Evolutionary conservation across 2,888 invertebrate species (phyloP).

Genomic region (Aporophyla lueneburgensis): DNA sequence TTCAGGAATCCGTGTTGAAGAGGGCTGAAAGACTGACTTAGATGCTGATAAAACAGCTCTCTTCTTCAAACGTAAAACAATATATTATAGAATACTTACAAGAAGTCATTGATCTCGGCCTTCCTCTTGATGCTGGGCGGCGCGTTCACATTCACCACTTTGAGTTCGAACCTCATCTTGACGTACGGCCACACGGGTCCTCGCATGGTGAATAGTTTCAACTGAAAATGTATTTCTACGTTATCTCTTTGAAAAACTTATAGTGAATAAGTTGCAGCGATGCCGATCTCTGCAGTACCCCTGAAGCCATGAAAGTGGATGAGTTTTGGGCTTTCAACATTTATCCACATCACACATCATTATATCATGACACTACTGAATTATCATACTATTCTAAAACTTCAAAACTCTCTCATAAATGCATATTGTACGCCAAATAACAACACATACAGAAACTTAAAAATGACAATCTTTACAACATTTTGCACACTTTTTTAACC

Average conservation of each 20-base stretch:
- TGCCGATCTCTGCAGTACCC: too few species aligned
- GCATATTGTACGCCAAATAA: not conserved
- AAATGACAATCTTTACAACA: not conserved
- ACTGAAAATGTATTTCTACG: conserved; percentile 69
- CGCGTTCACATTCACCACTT: conserved; percentile 92
- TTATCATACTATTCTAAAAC: too few species aligned
- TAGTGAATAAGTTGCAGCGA: too few species aligned
- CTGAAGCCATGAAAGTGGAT: too few species aligned
- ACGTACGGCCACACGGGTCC: conserved; percentile 94
- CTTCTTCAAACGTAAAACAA: not conserved
- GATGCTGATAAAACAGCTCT: too few species aligned
- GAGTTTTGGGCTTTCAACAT: too few species aligned
- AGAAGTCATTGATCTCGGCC: conserved; percentile 91
- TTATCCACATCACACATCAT: too few species aligned
- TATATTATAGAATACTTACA: conserved; percentile 78
- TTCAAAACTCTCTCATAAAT: too few species aligned
- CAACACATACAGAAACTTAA: not conserved
- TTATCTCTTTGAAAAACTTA: not conserved
- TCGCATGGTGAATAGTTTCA: conserved; percentile 96
- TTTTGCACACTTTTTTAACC: not conserved
- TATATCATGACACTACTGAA: too few species aligned
- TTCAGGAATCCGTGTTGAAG: too few species aligned
- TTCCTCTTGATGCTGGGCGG: conserved; percentile 90
- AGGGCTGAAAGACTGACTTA: too few species aligned
- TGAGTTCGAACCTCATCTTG: conserved; percentile 94